Conservation (phyloP, 2,888 invertebrate genomes). For the Pelosia muscerda region DNA sequence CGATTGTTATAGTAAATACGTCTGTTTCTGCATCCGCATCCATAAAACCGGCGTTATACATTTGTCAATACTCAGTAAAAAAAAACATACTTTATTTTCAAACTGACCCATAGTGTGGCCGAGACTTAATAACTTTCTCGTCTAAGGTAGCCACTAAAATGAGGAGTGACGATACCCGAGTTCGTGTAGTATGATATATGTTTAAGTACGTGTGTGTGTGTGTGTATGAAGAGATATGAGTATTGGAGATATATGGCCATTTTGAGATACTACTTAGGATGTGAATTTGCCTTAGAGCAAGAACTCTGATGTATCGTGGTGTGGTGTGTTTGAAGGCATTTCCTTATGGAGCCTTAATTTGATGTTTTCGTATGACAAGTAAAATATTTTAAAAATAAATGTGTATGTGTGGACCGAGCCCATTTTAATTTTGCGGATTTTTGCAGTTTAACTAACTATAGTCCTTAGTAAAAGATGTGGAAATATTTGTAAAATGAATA, state of each 20-base stretch:
- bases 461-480: no score
- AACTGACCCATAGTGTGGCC: not conserved
- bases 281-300: not conserved
- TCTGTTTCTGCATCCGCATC: no score
- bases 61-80: no score
- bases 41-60: no score
- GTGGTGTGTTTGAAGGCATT: not conserved
- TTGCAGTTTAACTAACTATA: no score
- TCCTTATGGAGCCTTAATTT: no score
- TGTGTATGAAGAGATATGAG: not conserved
- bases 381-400: no score
- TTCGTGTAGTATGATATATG: conserved; percentile 10
- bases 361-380: no score
- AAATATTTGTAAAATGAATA: no score
- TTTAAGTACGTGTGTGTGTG: not conserved
- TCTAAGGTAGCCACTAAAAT: conserved; percentile 27
- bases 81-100: not conserved
- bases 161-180: conserved; percentile 28
- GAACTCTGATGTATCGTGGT: not conserved
- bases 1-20: no score
- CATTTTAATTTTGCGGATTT: no score
- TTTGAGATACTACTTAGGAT: not conserved
- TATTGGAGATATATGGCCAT: not conserved
- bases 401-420: no score
- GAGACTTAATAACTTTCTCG: not conserved